phyloP scores from a whole-genome alignment of 2,797 vertebrate species.

The Staurois parvus region DNA sequence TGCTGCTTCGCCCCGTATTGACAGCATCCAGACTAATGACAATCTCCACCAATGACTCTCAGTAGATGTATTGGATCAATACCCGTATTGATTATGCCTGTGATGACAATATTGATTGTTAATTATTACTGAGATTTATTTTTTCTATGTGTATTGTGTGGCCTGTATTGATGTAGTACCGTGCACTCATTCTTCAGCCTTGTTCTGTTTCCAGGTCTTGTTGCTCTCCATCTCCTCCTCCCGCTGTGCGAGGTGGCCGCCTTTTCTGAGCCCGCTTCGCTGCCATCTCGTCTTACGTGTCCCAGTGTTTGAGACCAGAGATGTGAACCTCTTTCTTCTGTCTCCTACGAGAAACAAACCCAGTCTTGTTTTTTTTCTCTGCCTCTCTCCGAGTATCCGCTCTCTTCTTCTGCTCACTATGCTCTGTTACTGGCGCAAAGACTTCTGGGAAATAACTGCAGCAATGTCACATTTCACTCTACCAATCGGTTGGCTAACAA shows the following conservation, averaged over 20 bases:
- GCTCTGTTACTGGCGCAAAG: slow-evolving; percentile 1
- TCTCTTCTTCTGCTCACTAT: slow-evolving; percentile 27
- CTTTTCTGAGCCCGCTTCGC: slow-evolving; percentile 92
- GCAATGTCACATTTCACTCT: no score
- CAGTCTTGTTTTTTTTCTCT: slow-evolving; percentile 3
- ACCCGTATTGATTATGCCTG: slow-evolving; percentile 17
- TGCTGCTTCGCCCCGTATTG: neutral
- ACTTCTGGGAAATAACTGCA: no score
- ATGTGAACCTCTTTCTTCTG: slow-evolving; percentile 50
- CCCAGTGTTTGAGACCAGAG: slow-evolving; percentile 70
- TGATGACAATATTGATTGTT: slow-evolving; percentile 64
- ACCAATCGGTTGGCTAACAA: no score
- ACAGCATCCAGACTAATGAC: slow-evolving; percentile 10
- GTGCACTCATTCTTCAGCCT: slow-evolving; percentile 83
- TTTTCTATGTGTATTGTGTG: slow-evolving; percentile 9
- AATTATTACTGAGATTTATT: slow-evolving; percentile 67
- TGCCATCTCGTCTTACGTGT: slow-evolving; percentile 93
- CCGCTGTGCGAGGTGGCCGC: slow-evolving; percentile 84
- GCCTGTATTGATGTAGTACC: slow-evolving; percentile 65
- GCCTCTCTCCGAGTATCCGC: slow-evolving; percentile 5
- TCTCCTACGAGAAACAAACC: slow-evolving; percentile 48
- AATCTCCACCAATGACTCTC: slow-evolving; percentile 38
- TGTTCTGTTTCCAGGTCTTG: slow-evolving; percentile 91
- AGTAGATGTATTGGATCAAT: slow-evolving; percentile 6
- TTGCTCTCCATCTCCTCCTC: slow-evolving; percentile 85